Percentiles rank a stretch among this genome's conserved stretches.
These are phyloP conservation scores for Tubulanus polymorphus DNA, from an alignment of 2,888 invertebrate genomes.

Conservation along the genomic window DNA sequence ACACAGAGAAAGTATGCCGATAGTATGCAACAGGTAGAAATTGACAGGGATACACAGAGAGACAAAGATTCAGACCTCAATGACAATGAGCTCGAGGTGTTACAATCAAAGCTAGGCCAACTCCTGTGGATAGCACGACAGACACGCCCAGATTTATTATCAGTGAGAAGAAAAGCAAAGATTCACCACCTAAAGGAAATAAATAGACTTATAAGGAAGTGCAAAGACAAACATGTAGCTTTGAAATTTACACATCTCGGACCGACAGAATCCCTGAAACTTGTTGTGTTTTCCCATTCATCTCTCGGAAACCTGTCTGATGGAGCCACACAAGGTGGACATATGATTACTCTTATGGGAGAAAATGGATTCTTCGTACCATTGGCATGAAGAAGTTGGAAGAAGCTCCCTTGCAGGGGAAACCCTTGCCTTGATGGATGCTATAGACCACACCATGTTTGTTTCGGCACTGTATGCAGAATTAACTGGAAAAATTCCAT, in stretches of 20 bases:
- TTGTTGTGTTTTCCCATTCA: not conserved
- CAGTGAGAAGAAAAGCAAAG: not conserved
- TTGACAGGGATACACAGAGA: not conserved
- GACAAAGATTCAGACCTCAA: not conserved
- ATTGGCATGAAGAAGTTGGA: not conserved
- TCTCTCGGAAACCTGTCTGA: constrained; percentile 8
- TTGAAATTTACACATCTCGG: not conserved
- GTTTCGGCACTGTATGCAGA: not conserved
- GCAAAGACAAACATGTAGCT: not conserved
- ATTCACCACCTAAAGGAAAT: not conserved
- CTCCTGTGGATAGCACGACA: not conserved
- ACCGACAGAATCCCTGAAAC: not conserved
- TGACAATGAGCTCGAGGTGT: not conserved
- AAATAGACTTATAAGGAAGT: not conserved
- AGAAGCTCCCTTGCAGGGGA: not conserved
- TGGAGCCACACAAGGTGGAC: constrained; percentile 15
- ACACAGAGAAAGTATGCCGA: not conserved
- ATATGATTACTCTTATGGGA: not conserved
- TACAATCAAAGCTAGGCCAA: not conserved
- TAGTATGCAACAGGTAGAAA: not conserved
- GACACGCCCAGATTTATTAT: not conserved
- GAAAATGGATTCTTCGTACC: not conserved
- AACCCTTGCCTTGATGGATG: not conserved
- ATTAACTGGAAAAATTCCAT: not conserved
- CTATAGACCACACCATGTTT: not conserved